These are phyloP conservation scores for Drosophila algonquin DNA, from an alignment of 2,888 invertebrate genomes.

Conservation along the genomic window DNA sequence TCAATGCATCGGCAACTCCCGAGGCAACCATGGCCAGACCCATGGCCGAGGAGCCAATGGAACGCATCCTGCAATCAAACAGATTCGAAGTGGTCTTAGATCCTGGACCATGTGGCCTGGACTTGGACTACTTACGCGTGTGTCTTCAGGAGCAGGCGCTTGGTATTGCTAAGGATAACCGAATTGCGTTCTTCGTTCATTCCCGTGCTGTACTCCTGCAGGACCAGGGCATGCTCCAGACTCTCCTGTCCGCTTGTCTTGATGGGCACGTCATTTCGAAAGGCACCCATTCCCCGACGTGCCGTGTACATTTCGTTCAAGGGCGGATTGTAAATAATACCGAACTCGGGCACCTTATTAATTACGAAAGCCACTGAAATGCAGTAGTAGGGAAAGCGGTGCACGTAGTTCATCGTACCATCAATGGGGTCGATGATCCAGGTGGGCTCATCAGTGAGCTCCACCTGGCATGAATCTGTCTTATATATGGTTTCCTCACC, in stretches of 20 bases:
- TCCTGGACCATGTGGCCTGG: too few relatives aligned
- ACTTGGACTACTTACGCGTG: constrained; percentile 87
- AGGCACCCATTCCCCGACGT: constrained; percentile 45
- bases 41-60: constrained; percentile 95
- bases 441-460: constrained; percentile 48
- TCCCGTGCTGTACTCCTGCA: constrained; percentile 57
- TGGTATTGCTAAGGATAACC: constrained; percentile 88
- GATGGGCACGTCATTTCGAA: constrained; percentile 43
- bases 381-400: constrained; percentile 67
- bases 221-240: constrained; percentile 47
- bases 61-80: constrained; percentile 87
- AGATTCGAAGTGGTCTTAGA: not conserved
- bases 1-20: constrained; percentile 94
- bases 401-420: constrained; percentile 64
- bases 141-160: constrained; percentile 86
- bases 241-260: constrained; percentile 34
- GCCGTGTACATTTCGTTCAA: constrained; percentile 54
- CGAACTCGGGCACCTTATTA: constrained; percentile 44
- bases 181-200: constrained; percentile 53
- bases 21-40: constrained; percentile 97
- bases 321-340: constrained; percentile 60
- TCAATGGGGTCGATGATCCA: constrained; percentile 70
- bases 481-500: constrained; percentile 38
- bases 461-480: constrained; percentile 29
- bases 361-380: constrained; percentile 62